Conservation (phyloP, 1,140 invertebrate genomes). For the Coboldia fuscipes region DNA sequence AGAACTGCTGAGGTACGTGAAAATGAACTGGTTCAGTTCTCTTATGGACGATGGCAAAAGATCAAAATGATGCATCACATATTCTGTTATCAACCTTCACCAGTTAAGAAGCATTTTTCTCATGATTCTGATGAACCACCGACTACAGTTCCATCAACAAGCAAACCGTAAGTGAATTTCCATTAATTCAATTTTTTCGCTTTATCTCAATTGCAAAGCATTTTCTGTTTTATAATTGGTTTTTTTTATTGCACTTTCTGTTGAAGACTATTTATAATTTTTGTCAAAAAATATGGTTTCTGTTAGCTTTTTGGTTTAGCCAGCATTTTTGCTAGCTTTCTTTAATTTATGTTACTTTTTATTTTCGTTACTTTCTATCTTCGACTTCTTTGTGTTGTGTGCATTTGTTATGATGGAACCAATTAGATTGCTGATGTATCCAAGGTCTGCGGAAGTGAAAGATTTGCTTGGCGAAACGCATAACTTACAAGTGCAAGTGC, state of each 20-base stretch:
- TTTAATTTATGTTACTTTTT: constrained; percentile 3
- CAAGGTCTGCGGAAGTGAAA: constrained; percentile 27
- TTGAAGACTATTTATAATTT: too few species aligned
- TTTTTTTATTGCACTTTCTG: not conserved
- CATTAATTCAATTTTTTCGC: not conserved
- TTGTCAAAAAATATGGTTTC: not conserved
- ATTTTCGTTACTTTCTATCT: constrained; percentile 5
- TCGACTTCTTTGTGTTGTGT: constrained; percentile 6
- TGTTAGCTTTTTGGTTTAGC: constrained; percentile 7
- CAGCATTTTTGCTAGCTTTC: not conserved
- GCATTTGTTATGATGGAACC: constrained; percentile 9
- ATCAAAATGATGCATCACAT: constrained; percentile 71
- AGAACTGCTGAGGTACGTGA: constrained; percentile 63
- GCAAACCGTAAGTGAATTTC: constrained; percentile 27
- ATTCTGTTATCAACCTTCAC: constrained; percentile 68
- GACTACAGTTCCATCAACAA: constrained; percentile 9
- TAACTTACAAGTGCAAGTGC: constrained; percentile 44
- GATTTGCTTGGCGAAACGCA: constrained; percentile 42
- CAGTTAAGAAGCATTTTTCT: constrained; percentile 53
- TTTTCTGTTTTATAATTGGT: not conserved
- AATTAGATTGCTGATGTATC: constrained; percentile 21
- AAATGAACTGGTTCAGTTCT: constrained; percentile 60
- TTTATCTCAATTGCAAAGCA: not conserved
- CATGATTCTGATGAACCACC: constrained; percentile 34
- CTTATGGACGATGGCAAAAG: constrained; percentile 59